Evolutionary conservation across 2,888 invertebrate genomes (phyloP).

Genomic region (Drosophila neutralis): DNA sequence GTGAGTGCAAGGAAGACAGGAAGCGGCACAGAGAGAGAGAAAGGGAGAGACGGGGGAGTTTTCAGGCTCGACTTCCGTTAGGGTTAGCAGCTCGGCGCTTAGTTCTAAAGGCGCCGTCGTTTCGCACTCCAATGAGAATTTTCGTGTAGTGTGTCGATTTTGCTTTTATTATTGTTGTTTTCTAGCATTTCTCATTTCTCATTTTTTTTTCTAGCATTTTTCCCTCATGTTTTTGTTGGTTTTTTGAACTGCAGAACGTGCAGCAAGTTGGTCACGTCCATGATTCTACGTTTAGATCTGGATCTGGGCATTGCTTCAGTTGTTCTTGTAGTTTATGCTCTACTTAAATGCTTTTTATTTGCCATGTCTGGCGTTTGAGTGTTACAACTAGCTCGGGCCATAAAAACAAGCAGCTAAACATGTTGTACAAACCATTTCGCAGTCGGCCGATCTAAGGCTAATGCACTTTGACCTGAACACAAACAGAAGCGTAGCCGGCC

Average conservation of each 20-base stretch:
- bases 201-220: slow-evolving; percentile 23
- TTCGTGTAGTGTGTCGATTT: slow-evolving; percentile 69
- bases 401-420: slow-evolving; percentile 62
- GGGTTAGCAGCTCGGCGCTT: slow-evolving; percentile 55
- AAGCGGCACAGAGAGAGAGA: background rate
- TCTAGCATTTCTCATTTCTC: slow-evolving; percentile 16
- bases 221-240: slow-evolving; percentile 17
- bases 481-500: background rate
- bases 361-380: slow-evolving; percentile 75
- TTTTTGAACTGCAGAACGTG: slow-evolving; percentile 50
- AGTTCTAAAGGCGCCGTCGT: slow-evolving; percentile 52
- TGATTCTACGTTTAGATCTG: slow-evolving; percentile 44
- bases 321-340: slow-evolving; percentile 72
- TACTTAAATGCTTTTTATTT: slow-evolving; percentile 76
- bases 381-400: slow-evolving; percentile 53
- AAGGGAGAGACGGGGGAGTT: background rate
- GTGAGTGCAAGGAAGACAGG: slow-evolving; percentile 17
- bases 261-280: slow-evolving; percentile 72
- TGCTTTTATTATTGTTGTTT: slow-evolving; percentile 23
- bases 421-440: slow-evolving; percentile 43
- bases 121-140: slow-evolving; percentile 77
- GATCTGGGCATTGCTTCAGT: slow-evolving; percentile 29
- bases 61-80: slow-evolving; percentile 44
- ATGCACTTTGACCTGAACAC: slow-evolving; percentile 69
- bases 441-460: slow-evolving; percentile 68